These are phyloP conservation scores for Montipora capricornis DNA, from an alignment of 64 coral and sea anemone genomes.

Conservation along the genomic window DNA sequence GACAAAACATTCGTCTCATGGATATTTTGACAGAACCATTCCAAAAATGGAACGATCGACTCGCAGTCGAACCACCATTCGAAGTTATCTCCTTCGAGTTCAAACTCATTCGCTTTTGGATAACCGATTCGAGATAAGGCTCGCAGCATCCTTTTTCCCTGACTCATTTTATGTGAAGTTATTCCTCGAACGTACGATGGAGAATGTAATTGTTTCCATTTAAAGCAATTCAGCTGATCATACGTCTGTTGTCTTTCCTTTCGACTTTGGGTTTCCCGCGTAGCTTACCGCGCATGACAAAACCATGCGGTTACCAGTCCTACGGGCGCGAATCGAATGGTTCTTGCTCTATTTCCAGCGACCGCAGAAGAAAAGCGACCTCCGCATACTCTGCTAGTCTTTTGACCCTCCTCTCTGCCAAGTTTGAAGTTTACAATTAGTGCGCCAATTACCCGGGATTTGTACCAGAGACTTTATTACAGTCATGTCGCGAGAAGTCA, in stretches of 20 bases:
- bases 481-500: too few species aligned
- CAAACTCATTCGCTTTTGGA: constrained; percentile 62
- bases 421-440: too few species aligned
- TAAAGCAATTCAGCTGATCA: too few species aligned
- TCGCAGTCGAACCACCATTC: constrained; percentile 89
- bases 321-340: not conserved
- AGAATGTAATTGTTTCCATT: not conserved
- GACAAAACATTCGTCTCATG: constrained; percentile 70
- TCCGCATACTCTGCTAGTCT: too few species aligned
- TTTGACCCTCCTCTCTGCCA: too few species aligned
- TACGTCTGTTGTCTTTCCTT: not conserved
- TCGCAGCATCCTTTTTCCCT: constrained; percentile 41
- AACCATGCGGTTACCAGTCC: not conserved
- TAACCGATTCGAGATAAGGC: constrained; percentile 66
- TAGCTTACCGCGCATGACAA: not conserved
- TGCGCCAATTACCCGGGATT: too few species aligned
- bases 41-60: constrained; percentile 69
- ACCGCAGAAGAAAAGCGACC: too few species aligned
- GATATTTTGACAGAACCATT: constrained; percentile 84
- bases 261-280: constrained; percentile 29
- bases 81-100: constrained; percentile 43
- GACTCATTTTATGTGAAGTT: constrained; percentile 14
- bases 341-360: too few species aligned
- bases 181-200: not conserved
- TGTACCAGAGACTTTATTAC: too few species aligned